Conservation (phyloP, 53 echinoderm and acorn worm genomes). For the Astropecten irregularis region DNA sequence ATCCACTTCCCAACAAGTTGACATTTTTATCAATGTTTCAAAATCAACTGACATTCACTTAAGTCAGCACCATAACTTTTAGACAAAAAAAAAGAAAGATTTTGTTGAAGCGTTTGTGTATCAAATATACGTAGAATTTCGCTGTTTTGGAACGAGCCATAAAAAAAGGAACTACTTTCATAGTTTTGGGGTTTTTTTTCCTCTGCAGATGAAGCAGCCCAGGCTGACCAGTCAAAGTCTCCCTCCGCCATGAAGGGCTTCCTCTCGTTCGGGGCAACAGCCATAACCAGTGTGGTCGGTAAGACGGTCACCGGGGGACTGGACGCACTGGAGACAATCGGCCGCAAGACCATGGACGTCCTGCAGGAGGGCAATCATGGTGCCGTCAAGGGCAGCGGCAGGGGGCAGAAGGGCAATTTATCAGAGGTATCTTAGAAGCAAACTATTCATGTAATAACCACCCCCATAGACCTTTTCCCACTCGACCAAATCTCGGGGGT, state of each 20-base stretch:
- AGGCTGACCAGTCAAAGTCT: neutral
- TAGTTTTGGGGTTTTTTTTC: neutral
- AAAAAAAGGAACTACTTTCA: too few species aligned
- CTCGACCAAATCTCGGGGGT: neutral
- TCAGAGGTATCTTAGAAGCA: constrained; percentile 64
- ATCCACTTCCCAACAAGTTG: neutral
- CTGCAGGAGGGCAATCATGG: constrained; percentile 90
- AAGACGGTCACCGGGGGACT: constrained; percentile 92
- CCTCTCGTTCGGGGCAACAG: constrained; percentile 82
- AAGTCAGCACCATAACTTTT: too few species aligned
- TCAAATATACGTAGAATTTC: too few species aligned
- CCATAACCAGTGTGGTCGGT: constrained; percentile 76
- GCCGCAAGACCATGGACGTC: constrained; percentile 96
- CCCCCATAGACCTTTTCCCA: neutral
- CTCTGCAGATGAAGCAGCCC: neutral
- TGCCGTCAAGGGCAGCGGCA: constrained; percentile 62
- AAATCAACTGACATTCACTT: too few species aligned
- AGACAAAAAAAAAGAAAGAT: too few species aligned
- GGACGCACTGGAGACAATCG: constrained; percentile 88
- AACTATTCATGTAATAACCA: too few species aligned
- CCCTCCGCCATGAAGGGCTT: constrained; percentile 65
- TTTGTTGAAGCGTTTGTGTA: too few species aligned
- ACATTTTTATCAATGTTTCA: neutral
- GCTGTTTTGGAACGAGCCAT: too few species aligned
- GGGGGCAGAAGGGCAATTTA: constrained; percentile 61